Evolutionary conservation across 2,797 vertebrate genomes (phyloP).

Genomic region (Danio jaintianensis): DNA sequence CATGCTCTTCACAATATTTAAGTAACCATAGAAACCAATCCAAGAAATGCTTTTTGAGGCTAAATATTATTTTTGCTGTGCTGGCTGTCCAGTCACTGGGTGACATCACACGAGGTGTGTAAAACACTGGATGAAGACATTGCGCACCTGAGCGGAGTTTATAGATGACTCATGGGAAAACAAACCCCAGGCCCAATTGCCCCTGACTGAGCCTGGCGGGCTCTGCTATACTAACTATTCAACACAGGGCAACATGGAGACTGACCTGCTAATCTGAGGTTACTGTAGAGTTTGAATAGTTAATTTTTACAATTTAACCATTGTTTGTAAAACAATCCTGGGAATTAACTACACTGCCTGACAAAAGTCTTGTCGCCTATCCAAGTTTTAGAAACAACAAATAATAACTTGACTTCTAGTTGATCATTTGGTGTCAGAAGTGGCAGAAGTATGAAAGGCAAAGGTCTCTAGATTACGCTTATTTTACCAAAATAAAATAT

Average conservation of each 20-base stretch:
- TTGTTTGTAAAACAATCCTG: neutral
- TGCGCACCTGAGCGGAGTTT: constrained; percentile 72
- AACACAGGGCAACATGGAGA: constrained; percentile 66
- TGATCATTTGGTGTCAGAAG: too few relatives aligned
- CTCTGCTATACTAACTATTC: constrained; percentile 61
- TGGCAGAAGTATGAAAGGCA: too few relatives aligned
- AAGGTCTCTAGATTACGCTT: too few relatives aligned
- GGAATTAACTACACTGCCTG: too few relatives aligned
- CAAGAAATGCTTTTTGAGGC: constrained; percentile 49
- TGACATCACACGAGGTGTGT: constrained; percentile 62
- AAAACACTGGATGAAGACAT: constrained; percentile 54
- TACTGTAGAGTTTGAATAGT: constrained; percentile 4
- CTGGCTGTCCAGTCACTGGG: constrained; percentile 45
- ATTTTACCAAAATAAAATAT: too few relatives aligned
- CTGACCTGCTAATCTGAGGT: constrained; percentile 56
- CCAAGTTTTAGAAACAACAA: too few relatives aligned
- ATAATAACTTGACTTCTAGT: too few relatives aligned
- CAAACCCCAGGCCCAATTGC: constrained; percentile 68
- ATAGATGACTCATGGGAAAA: constrained; percentile 76
- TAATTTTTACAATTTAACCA: neutral
- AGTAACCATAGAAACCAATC: constrained; percentile 73
- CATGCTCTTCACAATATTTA: constrained; percentile 63
- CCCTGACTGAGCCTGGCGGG: constrained; percentile 68
- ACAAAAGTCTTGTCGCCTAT: too few relatives aligned
- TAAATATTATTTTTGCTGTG: constrained; percentile 57